A percentile compares a stretch with the other conserved stretches of the same genome.
These are phyloP conservation scores for Diorhabda carinulata DNA, from an alignment of 1,140 invertebrate genomes.

Conservation along the genomic window DNA sequence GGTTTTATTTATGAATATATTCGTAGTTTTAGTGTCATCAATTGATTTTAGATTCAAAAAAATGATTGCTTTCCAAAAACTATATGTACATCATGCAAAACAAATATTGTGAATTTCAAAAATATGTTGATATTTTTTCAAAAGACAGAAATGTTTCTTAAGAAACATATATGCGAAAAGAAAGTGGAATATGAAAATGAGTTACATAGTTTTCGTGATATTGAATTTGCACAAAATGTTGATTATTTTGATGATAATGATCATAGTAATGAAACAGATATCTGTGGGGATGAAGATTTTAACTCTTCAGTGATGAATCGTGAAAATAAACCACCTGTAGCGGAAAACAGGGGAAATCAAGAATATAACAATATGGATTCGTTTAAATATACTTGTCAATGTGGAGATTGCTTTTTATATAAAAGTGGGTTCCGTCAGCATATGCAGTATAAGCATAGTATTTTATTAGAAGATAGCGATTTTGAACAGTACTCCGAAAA, in stretches of 20 bases:
- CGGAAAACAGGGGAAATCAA: conserved; percentile 8
- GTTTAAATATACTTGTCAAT: conserved; percentile 21
- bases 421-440: conserved; percentile 22
- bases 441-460: conserved; percentile 17
- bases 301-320: background rate
- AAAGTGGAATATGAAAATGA: conserved; percentile 8
- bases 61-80: no score
- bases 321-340: conserved; percentile 5
- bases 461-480: conserved; percentile 12
- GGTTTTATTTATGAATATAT: no score
- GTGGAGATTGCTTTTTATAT: conserved; percentile 22
- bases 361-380: conserved; percentile 1
- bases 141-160: background rate
- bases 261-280: background rate
- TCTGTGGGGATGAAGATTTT: background rate
- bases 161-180: background rate
- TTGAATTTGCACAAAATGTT: background rate
- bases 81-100: background rate
- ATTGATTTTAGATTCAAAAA: background rate
- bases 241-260: background rate
- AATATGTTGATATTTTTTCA: background rate
- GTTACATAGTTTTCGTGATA: background rate
- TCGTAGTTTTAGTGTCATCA: no score
- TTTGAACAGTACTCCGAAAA: conserved; percentile 9
- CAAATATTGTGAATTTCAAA: background rate